Conservation (phyloP, 2,797 vertebrate species). For the Chelonia mydas region DNA sequence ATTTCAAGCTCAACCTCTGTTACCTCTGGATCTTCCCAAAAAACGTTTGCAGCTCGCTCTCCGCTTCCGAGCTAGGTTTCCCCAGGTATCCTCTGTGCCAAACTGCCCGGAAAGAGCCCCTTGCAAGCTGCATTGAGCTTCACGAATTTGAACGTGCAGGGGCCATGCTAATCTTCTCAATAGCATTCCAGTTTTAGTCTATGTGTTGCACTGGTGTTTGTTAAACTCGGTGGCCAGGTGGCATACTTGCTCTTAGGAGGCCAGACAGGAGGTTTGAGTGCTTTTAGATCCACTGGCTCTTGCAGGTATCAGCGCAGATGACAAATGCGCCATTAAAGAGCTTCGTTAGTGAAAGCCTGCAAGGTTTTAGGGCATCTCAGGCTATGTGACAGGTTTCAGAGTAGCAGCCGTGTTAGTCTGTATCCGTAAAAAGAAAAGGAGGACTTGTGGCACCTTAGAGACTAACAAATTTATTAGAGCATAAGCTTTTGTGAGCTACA, state of each 20-base stretch:
- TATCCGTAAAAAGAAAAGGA: too few species aligned
- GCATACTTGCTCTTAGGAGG: not conserved
- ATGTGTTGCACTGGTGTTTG: conserved; percentile 48
- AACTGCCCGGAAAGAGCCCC: not conserved
- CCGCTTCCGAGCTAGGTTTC: not conserved
- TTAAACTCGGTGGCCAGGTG: not conserved
- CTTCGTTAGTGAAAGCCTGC: not conserved
- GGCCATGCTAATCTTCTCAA: conserved; percentile 75
- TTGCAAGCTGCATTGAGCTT: not conserved
- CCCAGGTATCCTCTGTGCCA: not conserved
- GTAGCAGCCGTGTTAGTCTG: too few species aligned
- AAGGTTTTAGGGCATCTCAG: not conserved
- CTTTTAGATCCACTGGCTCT: not conserved
- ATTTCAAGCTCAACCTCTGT: not conserved
- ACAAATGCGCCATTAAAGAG: not conserved
- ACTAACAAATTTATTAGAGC: too few species aligned
- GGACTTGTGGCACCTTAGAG: too few species aligned
- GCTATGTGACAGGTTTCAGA: not conserved
- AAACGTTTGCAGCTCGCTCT: not conserved
- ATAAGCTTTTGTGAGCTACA: too few species aligned
- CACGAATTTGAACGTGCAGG: conserved; percentile 74
- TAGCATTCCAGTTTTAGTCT: conserved; percentile 73
- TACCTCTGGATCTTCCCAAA: not conserved
- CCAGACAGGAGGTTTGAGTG: not conserved
- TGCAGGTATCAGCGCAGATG: fast-evolving